Evolutionary conservation across 2,888 invertebrate species (phyloP).

Genomic region (Homarus gammarus): DNA sequence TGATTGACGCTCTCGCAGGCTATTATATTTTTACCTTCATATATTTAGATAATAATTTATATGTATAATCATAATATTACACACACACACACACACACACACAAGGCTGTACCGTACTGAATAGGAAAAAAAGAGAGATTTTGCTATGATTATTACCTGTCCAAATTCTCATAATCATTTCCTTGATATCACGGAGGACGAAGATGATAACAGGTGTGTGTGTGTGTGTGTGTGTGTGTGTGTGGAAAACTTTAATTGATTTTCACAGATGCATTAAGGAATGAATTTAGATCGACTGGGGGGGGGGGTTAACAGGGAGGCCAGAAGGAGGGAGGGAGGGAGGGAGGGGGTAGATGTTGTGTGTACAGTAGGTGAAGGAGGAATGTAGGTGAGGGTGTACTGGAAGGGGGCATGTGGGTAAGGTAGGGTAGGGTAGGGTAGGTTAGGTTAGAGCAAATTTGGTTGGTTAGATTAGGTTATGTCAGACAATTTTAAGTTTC

Average conservation of each 20-base stretch:
- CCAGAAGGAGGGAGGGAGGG: background rate
- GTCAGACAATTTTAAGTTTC: too few relatives aligned
- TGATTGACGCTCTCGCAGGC: background rate
- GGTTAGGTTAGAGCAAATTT: too few relatives aligned
- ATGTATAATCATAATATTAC: too few relatives aligned
- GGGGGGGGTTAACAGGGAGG: background rate
- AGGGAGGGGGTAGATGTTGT: background rate
- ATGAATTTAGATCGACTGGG: background rate
- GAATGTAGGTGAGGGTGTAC: background rate
- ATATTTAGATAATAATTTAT: too few relatives aligned
- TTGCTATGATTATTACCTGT: slow-evolving; percentile 46
- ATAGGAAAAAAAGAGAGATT: too few relatives aligned
- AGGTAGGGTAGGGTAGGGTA: background rate
- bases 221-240: too few relatives aligned
- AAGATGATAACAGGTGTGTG: too few relatives aligned
- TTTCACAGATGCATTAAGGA: background rate
- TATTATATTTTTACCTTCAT: slow-evolving; percentile 11
- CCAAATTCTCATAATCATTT: slow-evolving; percentile 26
- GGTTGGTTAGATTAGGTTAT: too few relatives aligned
- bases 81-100: too few relatives aligned
- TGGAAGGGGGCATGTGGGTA: background rate
- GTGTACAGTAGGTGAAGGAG: background rate
- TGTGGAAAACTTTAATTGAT: too few relatives aligned
- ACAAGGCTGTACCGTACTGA: too few relatives aligned
- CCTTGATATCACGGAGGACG: slow-evolving; percentile 38